Evolutionary conservation across 2,797 vertebrate species (phyloP).

Genomic region (Pitangus sulphuratus): DNA sequence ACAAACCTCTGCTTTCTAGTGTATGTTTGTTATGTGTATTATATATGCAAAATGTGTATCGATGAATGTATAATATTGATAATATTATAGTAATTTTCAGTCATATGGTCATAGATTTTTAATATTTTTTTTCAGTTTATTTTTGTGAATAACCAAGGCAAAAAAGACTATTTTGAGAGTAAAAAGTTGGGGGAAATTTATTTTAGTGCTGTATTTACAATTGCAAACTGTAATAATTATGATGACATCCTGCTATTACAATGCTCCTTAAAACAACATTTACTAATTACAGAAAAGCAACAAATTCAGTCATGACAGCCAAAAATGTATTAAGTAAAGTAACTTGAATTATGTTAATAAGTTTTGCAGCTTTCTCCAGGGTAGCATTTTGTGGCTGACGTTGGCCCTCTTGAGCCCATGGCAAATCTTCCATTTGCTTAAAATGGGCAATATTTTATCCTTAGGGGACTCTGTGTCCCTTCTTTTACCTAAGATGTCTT

Average conservation of each 20-base stretch:
- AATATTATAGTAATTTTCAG: not conserved
- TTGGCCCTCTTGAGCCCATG: constrained; percentile 16
- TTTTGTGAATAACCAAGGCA: not conserved
- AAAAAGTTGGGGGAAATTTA: not conserved
- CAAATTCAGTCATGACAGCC: not conserved
- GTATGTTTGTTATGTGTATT: not conserved
- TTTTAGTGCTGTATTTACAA: not conserved
- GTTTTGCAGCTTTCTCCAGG: constrained; percentile 12
- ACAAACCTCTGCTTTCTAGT: not conserved
- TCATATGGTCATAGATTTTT: not conserved
- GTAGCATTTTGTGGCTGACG: not conserved
- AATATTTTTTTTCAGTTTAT: not conserved
- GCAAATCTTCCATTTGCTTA: constrained; percentile 31
- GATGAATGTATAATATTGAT: not conserved
- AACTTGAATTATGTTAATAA: not conserved
- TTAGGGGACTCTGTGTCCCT: constrained; percentile 15
- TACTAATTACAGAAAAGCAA: constrained; percentile 23
- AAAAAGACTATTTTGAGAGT: not conserved
- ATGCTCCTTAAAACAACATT: not conserved
- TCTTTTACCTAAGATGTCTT: constrained; percentile 39
- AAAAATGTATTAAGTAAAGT: not conserved
- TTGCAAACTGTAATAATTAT: not conserved
- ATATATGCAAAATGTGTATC: not conserved
- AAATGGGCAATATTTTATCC: constrained; percentile 30
- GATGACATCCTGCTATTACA: not conserved